Conservation (phyloP, 2,797 vertebrate species). For the Pelobates cultripes region DNA sequence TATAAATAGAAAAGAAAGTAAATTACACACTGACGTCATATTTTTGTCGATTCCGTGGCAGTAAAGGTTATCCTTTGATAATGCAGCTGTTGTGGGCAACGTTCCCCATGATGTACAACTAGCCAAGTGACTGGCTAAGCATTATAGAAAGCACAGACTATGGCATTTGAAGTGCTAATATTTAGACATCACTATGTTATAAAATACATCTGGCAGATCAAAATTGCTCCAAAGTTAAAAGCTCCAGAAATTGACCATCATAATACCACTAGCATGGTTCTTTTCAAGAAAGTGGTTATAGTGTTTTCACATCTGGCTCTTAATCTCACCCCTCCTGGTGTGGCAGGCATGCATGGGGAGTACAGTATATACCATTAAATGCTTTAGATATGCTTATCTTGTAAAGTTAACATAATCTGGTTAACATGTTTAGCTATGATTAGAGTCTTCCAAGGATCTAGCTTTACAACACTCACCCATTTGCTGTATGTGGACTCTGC, state of each 20-base stretch:
- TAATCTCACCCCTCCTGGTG: conserved; percentile 26
- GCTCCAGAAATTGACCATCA: conserved; percentile 72
- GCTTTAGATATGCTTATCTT: conserved; percentile 44
- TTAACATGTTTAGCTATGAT: conserved; percentile 38
- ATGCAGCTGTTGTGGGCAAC: too few relatives aligned
- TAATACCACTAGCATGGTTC: conserved; percentile 58
- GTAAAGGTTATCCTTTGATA: too few relatives aligned
- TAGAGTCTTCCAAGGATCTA: conserved; percentile 24
- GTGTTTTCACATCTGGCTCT: conserved; percentile 20
- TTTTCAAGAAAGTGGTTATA: conserved; percentile 20
- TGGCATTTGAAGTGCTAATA: too few relatives aligned
- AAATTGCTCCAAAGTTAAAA: too few relatives aligned
- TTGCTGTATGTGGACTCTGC: conserved; percentile 22
- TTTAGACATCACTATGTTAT: too few relatives aligned
- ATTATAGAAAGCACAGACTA: too few relatives aligned
- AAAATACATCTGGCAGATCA: too few relatives aligned
- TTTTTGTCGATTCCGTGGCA: too few relatives aligned
- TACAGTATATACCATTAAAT: conserved; percentile 27
- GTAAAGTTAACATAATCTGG: conserved; percentile 12
- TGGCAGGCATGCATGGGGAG: conserved; percentile 35
- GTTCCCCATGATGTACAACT: too few relatives aligned
- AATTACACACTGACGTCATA: too few relatives aligned
- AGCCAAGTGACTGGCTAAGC: too few relatives aligned
- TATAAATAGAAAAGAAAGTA: too few relatives aligned
- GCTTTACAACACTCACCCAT: conserved; percentile 18